These are phyloP conservation scores for Philereme transversata DNA, from an alignment of 2,888 invertebrate species.

Conservation along the genomic window DNA sequence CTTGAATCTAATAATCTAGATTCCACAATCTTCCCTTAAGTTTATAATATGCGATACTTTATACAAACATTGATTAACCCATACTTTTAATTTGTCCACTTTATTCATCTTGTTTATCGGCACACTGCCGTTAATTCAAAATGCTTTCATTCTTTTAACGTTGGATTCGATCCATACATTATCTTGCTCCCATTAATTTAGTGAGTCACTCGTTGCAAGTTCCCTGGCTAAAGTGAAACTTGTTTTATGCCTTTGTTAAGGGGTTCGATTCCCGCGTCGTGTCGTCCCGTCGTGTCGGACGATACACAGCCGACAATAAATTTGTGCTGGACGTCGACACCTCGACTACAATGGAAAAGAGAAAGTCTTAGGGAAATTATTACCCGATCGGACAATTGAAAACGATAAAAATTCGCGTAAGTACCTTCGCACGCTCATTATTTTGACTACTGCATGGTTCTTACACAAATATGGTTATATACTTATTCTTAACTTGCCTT, in stretches of 20 bases:
- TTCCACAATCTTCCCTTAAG: background rate
- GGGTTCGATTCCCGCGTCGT: conserved; percentile 71
- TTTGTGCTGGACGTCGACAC: conserved; percentile 64
- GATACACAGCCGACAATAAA: conserved; percentile 70
- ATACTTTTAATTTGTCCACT: too few relatives aligned
- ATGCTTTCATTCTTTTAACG: conserved; percentile 18
- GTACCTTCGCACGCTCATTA: conserved; percentile 35
- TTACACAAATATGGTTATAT: background rate
- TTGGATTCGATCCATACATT: conserved; percentile 29
- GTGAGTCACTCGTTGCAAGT: conserved; percentile 34
- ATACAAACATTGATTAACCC: too few relatives aligned
- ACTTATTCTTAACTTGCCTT: background rate
- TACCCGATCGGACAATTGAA: conserved; percentile 51
- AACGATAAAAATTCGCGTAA: conserved; percentile 55
- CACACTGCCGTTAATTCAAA: conserved; percentile 1
- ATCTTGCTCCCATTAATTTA: conserved; percentile 33
- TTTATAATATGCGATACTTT: too few relatives aligned
- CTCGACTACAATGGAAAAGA: conserved; percentile 75
- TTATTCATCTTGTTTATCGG: background rate
- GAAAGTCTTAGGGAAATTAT: conserved; percentile 73
- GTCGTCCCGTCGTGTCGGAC: conserved; percentile 59
- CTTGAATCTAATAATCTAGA: too few relatives aligned
- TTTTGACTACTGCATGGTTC: conserved; percentile 4
- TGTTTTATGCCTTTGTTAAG: conserved; percentile 54
- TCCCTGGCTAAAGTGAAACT: conserved; percentile 51